Evolutionary conservation across 2,113 vertebrate species (phyloP), one percentile per base, ranked within the genome.

Genomic region (Salvelinus fontinalis): DNA sequence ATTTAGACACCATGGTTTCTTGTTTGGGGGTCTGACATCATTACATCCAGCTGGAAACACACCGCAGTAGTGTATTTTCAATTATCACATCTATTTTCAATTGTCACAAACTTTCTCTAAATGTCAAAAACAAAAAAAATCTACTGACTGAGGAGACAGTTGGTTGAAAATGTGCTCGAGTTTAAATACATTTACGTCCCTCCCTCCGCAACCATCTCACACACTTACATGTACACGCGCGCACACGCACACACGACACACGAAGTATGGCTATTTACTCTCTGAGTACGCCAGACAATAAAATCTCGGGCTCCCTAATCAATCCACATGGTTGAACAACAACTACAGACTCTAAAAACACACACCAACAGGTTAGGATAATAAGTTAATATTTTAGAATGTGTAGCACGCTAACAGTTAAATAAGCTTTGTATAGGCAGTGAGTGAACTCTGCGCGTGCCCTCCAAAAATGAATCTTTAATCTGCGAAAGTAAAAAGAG

Each of bases 381-480:
- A 4, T 16, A 18, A 54, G 13, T 16, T 54, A 1, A 18, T 54
- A 18, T 18, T 54, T 18, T 1, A 18, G 4, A 18, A 84, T 77
- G 78, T 81, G 75, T 34, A 54, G 74, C 77, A 80, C n/a, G 8
- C 74, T 67, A 80, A 79, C 73, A 65, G 80, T 80, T 77, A 80
- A 84, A 79, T 9, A 62, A 27, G 24, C 49, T 2, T 20, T 12
- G 77, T 73, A 57, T 71, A 24, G 64, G 78, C 39, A 39, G 39
- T 9, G 39, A 39, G 71, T 86, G 84, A 82, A 86, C 86, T 86
- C 80, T 90, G 83, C 71, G 77, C 74, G 1, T 76, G 82, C 60
- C 76, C 73, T 81, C 73, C 59, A 76, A 60, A 54, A 85, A 88
- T 88, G 71, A 83, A 88, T 90, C 77, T 87, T 87, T 86, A 87